Base-by-base conservation (phyloP, 1,140 invertebrate species). In the Euura lappo region DNA sequence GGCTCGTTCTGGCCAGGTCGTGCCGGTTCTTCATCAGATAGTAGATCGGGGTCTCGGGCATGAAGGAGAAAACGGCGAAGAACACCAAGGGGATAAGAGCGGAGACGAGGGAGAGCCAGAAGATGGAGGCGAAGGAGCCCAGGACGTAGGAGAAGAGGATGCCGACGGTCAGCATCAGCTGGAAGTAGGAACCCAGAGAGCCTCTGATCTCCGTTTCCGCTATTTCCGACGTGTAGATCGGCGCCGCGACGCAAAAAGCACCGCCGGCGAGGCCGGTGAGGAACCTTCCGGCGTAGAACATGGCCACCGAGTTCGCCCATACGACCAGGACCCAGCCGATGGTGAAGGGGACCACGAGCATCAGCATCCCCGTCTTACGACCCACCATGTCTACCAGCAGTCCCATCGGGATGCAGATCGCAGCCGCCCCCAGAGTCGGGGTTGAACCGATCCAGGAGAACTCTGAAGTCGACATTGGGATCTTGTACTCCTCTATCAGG, bases 161-260 rank as follows among this genome's bases (percentile, higher is more conserved):
- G 2, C 96, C 96, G 6, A 93, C 78, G 3, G 93, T 94, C 7
- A 97, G 90, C 74, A 93, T 92, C 11, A 97, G 87, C 78, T 96
- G 94, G 80, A 86, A 88, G 76, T 88, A 87, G 44, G 90, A 86
- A 0, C 91, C 90, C 5, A 93, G 83, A 11, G 88, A 84, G 1
- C 92, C 92, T 7, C 92, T 83, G 10, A 92, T 87, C 28, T 85
- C 80, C 69, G 88, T 78, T 79, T 90, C 83, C 81, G 91, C 80
- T 69, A 91, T 78, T 87, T 90, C 88, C 76, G 87, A 83, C 74
- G 91, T 85, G 79, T 89, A 90, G 81, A 91, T 86, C 2, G 89
- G 88, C 5, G 89, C 89, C 70, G 90, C 84, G 44, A 92, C 89
- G 44, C 90, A 90, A 7, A 92, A 88, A 3, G 92, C 92, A 13